These are phyloP conservation scores for Eurytoma adleriae DNA, from an alignment of 2,888 invertebrate species.

Conservation along the genomic window DNA sequence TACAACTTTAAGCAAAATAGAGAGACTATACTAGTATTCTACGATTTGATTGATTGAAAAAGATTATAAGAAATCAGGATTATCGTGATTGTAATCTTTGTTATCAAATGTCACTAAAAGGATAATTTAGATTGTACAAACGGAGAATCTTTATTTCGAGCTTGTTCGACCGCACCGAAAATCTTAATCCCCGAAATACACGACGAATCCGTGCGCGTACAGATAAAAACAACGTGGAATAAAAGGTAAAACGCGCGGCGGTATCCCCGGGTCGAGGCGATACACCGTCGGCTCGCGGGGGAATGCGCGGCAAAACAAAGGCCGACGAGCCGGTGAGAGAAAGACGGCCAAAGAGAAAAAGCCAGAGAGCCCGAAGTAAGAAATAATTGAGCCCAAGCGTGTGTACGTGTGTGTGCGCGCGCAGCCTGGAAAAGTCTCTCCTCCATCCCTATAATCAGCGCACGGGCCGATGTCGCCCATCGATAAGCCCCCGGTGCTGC, in stretches of 20 bases:
- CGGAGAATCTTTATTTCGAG: neutral
- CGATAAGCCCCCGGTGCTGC: conserved; percentile 39
- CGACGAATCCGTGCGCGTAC: neutral
- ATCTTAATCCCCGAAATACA: neutral
- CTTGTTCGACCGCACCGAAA: neutral
- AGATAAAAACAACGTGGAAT: conserved; percentile 5
- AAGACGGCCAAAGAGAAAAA: neutral
- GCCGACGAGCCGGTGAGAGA: neutral
- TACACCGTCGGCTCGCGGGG: too few species aligned
- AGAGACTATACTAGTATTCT: too few species aligned
- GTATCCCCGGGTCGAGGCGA: too few species aligned
- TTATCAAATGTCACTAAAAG: too few species aligned
- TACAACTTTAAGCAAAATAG: too few species aligned
- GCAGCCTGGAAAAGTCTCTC: conserved; percentile 29
- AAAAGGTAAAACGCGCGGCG: neutral
- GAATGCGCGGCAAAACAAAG: conserved; percentile 34
- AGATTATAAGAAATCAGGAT: too few species aligned
- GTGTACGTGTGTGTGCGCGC: neutral
- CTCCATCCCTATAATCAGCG: conserved; percentile 33
- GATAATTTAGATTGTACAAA: too few species aligned
- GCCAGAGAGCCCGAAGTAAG: conserved; percentile 24
- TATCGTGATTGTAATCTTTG: too few species aligned
- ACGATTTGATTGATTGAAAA: too few species aligned
- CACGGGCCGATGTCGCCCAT: conserved; percentile 37
- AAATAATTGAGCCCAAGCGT: conserved; percentile 48